These are phyloP conservation scores for Ormyrus labotus DNA, from an alignment of 2,888 invertebrate species.

Conservation along the genomic window DNA sequence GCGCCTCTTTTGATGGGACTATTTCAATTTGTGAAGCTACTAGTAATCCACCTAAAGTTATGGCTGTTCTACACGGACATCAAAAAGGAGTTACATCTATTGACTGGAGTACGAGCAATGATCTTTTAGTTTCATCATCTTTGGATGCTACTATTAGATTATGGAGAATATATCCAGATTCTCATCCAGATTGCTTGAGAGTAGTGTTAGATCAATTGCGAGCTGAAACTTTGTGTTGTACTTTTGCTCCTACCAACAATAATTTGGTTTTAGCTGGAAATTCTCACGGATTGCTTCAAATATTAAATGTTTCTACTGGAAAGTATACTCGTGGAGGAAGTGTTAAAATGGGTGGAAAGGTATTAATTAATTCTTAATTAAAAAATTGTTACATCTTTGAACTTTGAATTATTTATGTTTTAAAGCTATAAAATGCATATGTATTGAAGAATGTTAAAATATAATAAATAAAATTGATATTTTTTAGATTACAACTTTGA, in stretches of 20 bases:
- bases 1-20: constrained; percentile 87
- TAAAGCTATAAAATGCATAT: neutral
- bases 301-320: constrained; percentile 90
- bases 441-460: neutral
- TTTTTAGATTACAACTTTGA: constrained; percentile 79
- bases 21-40: constrained; percentile 87
- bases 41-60: constrained; percentile 83
- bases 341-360: constrained; percentile 77
- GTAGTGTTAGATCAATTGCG: constrained; percentile 81
- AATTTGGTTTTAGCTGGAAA: constrained; percentile 90
- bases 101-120: constrained; percentile 92
- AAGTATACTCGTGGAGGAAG: constrained; percentile 82
- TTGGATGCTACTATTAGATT: constrained; percentile 85
- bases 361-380: constrained; percentile 60
- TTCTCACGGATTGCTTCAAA: constrained; percentile 84
- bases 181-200: constrained; percentile 78
- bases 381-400: neutral
- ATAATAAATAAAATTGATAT: constrained; percentile 19
- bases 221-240: constrained; percentile 83
- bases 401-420: no score
- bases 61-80: constrained; percentile 86
- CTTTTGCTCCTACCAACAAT: constrained; percentile 90
- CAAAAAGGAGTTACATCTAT: constrained; percentile 86
- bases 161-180: constrained; percentile 81
- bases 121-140: constrained; percentile 87